phyloP scores from a whole-genome alignment of 2,797 vertebrate species.

The Anas capensis region DNA sequence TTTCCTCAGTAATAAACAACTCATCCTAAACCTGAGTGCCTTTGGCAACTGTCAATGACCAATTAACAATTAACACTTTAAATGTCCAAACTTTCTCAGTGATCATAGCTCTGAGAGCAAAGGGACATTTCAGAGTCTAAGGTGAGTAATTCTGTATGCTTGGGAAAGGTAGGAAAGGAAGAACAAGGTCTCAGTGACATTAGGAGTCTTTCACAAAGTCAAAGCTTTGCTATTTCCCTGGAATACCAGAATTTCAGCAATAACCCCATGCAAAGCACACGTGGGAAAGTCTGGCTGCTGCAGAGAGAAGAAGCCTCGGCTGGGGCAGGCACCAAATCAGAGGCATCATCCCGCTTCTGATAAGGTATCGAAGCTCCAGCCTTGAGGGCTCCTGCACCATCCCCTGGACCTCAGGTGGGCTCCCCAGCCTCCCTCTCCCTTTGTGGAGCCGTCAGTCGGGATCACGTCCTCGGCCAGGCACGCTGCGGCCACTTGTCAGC shows the following conservation, averaged over 20 bases:
- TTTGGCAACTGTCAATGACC: not conserved
- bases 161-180: not conserved
- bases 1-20: not conserved
- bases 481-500: slow-evolving; percentile 70
- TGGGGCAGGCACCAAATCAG: not conserved
- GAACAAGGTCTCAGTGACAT: not conserved
- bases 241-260: not conserved
- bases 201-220: not conserved
- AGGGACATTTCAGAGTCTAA: not conserved
- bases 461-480: slow-evolving; percentile 65
- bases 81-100: not conserved
- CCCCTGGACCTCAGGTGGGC: slow-evolving; percentile 44
- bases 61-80: not conserved
- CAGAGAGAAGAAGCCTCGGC: not conserved
- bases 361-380: not conserved
- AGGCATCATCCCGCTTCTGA: not conserved
- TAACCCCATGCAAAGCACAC: not conserved
- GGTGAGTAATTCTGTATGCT: not conserved
- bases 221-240: not conserved
- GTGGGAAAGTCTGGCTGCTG: not conserved
- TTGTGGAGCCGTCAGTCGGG: slow-evolving; percentile 72
- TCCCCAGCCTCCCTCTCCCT: slow-evolving; percentile 28
- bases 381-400: not conserved
- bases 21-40: not conserved
- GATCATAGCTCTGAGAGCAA: not conserved